These are phyloP conservation scores for Spinibarbus caldwelli DNA, from an alignment of 2,797 vertebrate species.

Conservation along the genomic window DNA sequence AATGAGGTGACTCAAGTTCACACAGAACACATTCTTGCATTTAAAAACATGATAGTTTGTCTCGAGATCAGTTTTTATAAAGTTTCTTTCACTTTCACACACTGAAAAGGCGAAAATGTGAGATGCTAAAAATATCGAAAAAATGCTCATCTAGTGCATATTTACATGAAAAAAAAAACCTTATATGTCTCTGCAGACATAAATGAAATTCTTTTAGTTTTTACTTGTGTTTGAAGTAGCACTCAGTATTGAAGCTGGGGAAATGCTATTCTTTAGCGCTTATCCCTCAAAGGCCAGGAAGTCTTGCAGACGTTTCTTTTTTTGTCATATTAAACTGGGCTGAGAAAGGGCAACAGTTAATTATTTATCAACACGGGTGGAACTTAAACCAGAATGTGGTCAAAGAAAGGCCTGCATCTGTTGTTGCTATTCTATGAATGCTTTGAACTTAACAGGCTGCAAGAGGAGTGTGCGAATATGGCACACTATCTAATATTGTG, in stretches of 20 bases:
- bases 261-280: constrained; percentile 25
- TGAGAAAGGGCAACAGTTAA: constrained; percentile 40
- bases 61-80: background rate
- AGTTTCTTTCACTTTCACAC: background rate
- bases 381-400: constrained; percentile 50
- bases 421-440: constrained; percentile 24
- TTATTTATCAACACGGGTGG: constrained; percentile 55
- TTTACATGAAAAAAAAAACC: background rate
- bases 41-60: background rate
- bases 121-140: too few relatives aligned
- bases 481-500: constrained; percentile 17
- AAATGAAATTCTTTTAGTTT: background rate
- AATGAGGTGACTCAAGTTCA: background rate
- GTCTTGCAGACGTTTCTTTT: constrained; percentile 44
- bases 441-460: constrained; percentile 35
- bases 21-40: background rate
- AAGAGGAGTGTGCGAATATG: background rate
- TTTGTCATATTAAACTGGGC: constrained; percentile 12
- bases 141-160: background rate
- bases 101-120: background rate
- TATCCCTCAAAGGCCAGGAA: constrained; percentile 44
- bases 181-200: background rate
- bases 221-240: background rate
- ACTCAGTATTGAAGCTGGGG: background rate
- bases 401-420: constrained; percentile 38